Evolutionary conservation across 2,888 invertebrate genomes (phyloP).

Genomic region (Erebia ligea): DNA sequence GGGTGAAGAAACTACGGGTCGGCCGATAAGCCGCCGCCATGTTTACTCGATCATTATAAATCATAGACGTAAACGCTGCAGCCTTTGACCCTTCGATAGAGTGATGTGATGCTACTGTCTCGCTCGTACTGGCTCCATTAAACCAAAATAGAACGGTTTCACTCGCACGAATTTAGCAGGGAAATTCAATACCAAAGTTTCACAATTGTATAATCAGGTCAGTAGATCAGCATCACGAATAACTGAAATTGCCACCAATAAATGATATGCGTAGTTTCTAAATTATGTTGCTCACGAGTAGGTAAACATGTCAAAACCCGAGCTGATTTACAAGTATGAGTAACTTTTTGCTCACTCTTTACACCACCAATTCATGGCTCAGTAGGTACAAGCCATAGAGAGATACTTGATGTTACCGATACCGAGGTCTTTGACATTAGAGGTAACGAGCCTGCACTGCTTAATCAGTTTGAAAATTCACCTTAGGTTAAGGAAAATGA

Average conservation of each 20-base stretch:
- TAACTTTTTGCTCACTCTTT: not conserved
- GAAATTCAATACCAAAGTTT: slow-evolving; percentile 31
- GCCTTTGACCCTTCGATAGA: slow-evolving; percentile 70
- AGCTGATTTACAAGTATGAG: not conserved
- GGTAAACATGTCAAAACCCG: too few species aligned
- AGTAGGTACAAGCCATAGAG: too few species aligned
- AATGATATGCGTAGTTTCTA: slow-evolving; percentile 14
- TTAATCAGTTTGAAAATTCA: too few species aligned
- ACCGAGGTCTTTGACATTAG: too few species aligned
- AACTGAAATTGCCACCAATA: slow-evolving; percentile 21
- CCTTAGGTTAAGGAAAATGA: too few species aligned
- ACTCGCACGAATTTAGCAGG: slow-evolving; percentile 25
- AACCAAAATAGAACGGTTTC: slow-evolving; percentile 23
- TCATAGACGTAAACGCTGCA: slow-evolving; percentile 63
- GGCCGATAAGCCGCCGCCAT: slow-evolving; percentile 66
- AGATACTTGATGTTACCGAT: too few species aligned
- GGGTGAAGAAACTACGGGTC: slow-evolving; percentile 69
- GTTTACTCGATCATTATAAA: slow-evolving; percentile 73
- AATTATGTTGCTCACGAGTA: not conserved
- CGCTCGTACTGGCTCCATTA: slow-evolving; percentile 22
- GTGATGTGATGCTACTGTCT: slow-evolving; percentile 28
- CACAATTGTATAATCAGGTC: slow-evolving; percentile 33
- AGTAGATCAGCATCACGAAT: slow-evolving; percentile 28
- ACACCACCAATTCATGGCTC: too few species aligned
- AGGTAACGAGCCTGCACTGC: too few species aligned